Conservation (phyloP, 92 coral and sea anemone genomes). For the Epizoanthus fatuus region DNA sequence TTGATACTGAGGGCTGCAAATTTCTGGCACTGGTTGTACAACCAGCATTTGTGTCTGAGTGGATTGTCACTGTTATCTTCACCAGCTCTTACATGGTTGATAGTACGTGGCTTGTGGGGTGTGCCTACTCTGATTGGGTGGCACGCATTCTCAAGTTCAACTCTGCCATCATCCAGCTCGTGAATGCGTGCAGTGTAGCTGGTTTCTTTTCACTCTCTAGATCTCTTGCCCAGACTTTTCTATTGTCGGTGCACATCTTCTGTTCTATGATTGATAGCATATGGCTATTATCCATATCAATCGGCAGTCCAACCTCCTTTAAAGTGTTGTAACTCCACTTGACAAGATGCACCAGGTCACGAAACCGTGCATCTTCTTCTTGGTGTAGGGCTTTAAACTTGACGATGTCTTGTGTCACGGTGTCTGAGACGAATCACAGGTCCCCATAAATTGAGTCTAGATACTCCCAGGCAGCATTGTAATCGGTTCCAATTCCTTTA, state of each 20-base stretch:
- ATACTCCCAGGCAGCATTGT: conserved; percentile 51
- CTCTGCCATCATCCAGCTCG: conserved; percentile 57
- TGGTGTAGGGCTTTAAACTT: conserved; percentile 42
- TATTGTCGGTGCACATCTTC: conserved; percentile 68
- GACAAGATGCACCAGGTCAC: conserved; percentile 74
- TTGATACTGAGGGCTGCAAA: conserved; percentile 51
- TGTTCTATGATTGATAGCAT: conserved; percentile 61
- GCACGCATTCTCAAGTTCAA: conserved; percentile 72
- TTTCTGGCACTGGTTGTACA: conserved; percentile 58
- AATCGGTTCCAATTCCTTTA: conserved; percentile 45
- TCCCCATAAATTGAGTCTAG: conserved; percentile 48
- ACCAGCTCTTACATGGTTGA: conserved; percentile 20
- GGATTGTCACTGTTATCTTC: not conserved
- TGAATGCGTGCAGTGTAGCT: conserved; percentile 22
- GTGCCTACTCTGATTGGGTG: conserved; percentile 45
- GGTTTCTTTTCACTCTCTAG: conserved; percentile 52
- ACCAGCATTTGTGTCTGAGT: conserved; percentile 51
- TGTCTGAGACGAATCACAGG: conserved; percentile 26
- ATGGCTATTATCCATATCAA: conserved; percentile 71
- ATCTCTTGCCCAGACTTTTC: conserved; percentile 69
- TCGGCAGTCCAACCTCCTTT: conserved; percentile 35
- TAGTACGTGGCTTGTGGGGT: conserved; percentile 19
- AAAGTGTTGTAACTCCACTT: not conserved
- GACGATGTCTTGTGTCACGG: conserved; percentile 51
- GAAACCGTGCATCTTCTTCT: conserved; percentile 77